These are phyloP conservation scores for Macrosiphum euphorbiae DNA, from an alignment of 2,888 invertebrate species.

Conservation along the genomic window DNA sequence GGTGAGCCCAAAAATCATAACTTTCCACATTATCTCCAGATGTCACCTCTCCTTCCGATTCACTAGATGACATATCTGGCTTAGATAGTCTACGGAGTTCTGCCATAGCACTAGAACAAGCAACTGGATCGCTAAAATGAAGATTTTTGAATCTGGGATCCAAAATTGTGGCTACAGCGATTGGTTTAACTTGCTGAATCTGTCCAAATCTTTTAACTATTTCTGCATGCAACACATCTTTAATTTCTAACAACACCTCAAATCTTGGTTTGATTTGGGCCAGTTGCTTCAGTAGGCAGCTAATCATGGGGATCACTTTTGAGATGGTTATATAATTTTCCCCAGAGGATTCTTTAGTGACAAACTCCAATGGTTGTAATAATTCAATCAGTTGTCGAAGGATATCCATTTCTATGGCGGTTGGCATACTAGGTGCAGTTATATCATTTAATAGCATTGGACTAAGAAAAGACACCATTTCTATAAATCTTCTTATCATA, in stretches of 20 bases:
- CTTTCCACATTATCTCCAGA: slow-evolving; percentile 15
- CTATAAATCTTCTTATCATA: slow-evolving; percentile 25
- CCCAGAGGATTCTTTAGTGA: slow-evolving; percentile 39
- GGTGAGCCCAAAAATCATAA: slow-evolving; percentile 50
- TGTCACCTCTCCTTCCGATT: slow-evolving; percentile 22
- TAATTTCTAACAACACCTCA: neutral
- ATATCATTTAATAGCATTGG: slow-evolving; percentile 26
- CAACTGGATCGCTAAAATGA: slow-evolving; percentile 30
- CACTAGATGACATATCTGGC: slow-evolving; percentile 38
- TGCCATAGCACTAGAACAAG: neutral
- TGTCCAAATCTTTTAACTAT: slow-evolving; percentile 11
- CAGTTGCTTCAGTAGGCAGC: slow-evolving; percentile 32
- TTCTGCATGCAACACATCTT: slow-evolving; percentile 13
- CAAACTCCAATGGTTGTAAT: slow-evolving; percentile 34
- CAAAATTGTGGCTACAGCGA: slow-evolving; percentile 34
- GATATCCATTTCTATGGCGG: slow-evolving; percentile 9
- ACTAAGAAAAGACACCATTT: slow-evolving; percentile 8
- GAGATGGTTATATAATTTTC: slow-evolving; percentile 36
- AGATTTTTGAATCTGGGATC: slow-evolving; percentile 41
- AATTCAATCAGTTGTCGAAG: neutral
- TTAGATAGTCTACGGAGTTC: slow-evolving; percentile 25
- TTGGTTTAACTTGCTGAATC: slow-evolving; percentile 8
- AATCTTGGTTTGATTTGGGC: slow-evolving; percentile 4
- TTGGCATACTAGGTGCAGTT: slow-evolving; percentile 35
- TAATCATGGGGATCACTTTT: slow-evolving; percentile 33